Conservation (phyloP, 2,797 vertebrate genomes). For the Sciaenops ocellatus region DNA sequence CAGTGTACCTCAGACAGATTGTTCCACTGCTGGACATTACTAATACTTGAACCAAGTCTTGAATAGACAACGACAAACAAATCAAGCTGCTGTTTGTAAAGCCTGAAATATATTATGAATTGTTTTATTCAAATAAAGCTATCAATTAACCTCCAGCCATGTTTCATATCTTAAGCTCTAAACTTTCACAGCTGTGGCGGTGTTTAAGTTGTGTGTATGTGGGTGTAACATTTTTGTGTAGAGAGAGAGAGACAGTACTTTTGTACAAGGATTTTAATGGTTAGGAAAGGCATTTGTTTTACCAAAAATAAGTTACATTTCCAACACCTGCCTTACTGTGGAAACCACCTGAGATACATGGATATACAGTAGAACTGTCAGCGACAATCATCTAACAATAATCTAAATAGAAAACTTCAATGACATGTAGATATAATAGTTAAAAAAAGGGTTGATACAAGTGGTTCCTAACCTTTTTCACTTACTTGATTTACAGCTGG, state of each 20-base stretch:
- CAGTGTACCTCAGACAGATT: slow-evolving; percentile 2
- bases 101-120: not conserved
- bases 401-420: no score
- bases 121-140: slow-evolving; percentile 22
- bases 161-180: not conserved
- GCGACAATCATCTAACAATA: not conserved
- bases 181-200: not conserved
- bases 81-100: not conserved
- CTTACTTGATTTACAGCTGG: not conserved
- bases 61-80: not conserved
- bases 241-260: not conserved
- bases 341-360: slow-evolving; percentile 25
- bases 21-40: not conserved
- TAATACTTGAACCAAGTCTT: not conserved
- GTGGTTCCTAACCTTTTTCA: not conserved
- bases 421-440: not conserved
- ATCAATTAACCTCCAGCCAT: not conserved
- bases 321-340: not conserved
- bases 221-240: not conserved
- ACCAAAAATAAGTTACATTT: slow-evolving; percentile 28
- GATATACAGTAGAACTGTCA: slow-evolving; percentile 13
- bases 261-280: slow-evolving; percentile 3
- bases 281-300: not conserved
- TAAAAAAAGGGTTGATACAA: not conserved
- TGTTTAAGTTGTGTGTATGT: not conserved